These are phyloP conservation scores for Lycocerus yunnanus DNA, from an alignment of 2,888 invertebrate species.

Conservation along the genomic window DNA sequence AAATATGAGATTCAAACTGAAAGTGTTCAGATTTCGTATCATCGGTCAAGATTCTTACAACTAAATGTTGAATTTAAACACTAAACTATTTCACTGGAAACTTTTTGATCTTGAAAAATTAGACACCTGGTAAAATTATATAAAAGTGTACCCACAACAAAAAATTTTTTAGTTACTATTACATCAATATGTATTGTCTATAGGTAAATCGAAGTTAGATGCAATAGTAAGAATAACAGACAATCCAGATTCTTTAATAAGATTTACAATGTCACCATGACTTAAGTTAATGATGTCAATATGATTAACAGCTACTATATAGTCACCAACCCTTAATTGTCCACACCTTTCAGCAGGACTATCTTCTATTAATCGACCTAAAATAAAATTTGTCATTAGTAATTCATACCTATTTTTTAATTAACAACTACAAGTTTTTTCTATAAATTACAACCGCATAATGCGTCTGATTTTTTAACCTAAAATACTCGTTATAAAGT, in stretches of 20 bases:
- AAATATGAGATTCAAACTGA: too few species aligned
- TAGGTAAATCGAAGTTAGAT: conserved; percentile 60
- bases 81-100: too few species aligned
- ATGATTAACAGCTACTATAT: conserved; percentile 93
- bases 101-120: not conserved
- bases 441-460: too few species aligned
- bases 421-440: not conserved
- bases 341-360: conserved; percentile 96
- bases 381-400: conserved; percentile 11
- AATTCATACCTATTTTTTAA: not conserved
- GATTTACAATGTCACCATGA: conserved; percentile 95
- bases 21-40: too few species aligned
- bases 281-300: conserved; percentile 88
- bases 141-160: not conserved
- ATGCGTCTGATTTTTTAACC: too few species aligned
- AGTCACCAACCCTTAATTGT: conserved; percentile 89
- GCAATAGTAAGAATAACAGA: conserved; percentile 85
- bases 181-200: not conserved
- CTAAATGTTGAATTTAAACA: too few species aligned
- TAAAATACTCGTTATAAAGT: not conserved
- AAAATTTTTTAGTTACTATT: not conserved
- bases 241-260: conserved; percentile 95
- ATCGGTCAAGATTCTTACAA: too few species aligned
- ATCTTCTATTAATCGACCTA: conserved; percentile 91
- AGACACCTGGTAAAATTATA: not conserved